These are phyloP conservation scores for Eulemur coronatus DNA, from an alignment of 2,797 vertebrate species.

Conservation along the genomic window DNA sequence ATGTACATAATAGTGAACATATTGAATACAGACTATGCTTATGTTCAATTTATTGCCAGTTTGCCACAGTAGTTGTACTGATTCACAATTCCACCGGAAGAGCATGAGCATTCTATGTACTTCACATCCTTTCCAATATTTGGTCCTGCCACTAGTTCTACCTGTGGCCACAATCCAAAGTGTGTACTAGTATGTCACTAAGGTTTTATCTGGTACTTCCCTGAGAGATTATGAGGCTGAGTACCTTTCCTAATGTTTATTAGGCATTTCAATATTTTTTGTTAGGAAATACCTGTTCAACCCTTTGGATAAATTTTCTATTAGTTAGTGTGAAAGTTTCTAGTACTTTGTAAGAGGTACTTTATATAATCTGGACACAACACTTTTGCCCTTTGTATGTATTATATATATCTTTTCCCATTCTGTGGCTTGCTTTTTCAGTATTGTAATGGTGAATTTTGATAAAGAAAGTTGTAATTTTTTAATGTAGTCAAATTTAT, in stretches of 20 bases:
- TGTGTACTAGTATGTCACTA: too few species aligned
- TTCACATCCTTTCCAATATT: neutral
- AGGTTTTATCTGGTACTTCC: neutral
- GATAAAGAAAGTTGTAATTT: neutral
- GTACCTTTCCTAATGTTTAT: neutral
- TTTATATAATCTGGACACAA: neutral
- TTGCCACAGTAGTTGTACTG: neutral
- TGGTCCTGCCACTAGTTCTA: neutral
- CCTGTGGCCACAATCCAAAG: neutral
- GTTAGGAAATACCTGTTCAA: neutral
- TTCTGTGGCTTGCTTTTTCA: neutral
- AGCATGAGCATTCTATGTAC: neutral
- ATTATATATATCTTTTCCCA: neutral
- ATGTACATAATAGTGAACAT: neutral
- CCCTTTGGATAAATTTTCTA: neutral
- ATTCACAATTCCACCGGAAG: neutral
- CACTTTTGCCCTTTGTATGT: neutral
- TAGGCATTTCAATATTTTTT: neutral
- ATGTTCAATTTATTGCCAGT: neutral
- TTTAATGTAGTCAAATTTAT: neutral
- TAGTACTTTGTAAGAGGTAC: neutral
- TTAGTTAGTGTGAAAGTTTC: neutral
- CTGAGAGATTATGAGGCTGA: neutral
- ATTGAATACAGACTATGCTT: neutral
- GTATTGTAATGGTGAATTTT: neutral